Percentiles rank a stretch among this genome's conserved stretches.
Conservation (phyloP, 2,888 invertebrate genomes). For the Cyrtodaria siliqua region DNA sequence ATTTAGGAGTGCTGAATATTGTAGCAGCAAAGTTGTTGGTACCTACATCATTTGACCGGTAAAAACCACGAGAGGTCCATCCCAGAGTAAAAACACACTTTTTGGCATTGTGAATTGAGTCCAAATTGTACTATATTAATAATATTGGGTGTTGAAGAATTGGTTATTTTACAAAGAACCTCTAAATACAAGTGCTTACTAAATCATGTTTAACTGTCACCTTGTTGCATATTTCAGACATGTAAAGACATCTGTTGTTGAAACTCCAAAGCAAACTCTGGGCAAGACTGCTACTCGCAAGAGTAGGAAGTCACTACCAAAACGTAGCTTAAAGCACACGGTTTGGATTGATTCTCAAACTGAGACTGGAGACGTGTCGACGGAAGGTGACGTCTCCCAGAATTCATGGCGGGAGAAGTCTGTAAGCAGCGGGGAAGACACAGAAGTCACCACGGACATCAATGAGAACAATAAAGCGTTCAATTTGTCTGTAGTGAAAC, state of each 20-base stretch:
- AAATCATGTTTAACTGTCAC: too few relatives aligned
- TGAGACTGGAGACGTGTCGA: slow-evolving; percentile 18
- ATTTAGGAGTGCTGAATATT: too few relatives aligned
- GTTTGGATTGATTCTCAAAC: slow-evolving; percentile 21
- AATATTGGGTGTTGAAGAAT: too few relatives aligned
- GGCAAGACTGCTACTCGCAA: slow-evolving; percentile 7
- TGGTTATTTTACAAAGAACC: too few relatives aligned
- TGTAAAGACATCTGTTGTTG: background rate
- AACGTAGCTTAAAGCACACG: slow-evolving; percentile 38
- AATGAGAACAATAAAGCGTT: slow-evolving; percentile 10
- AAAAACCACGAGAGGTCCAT: too few relatives aligned
- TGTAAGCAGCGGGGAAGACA: slow-evolving; percentile 20
- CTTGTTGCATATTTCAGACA: too few relatives aligned
- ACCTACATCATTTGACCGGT: too few relatives aligned
- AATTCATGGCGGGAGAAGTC: slow-evolving; percentile 28
- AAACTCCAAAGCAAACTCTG: slow-evolving; percentile 6
- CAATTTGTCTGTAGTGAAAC: slow-evolving; percentile 49
- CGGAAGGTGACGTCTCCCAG: slow-evolving; percentile 2
- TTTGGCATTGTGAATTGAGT: too few relatives aligned
- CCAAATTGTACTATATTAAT: too few relatives aligned
- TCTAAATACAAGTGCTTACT: too few relatives aligned
- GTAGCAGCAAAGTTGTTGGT: too few relatives aligned
- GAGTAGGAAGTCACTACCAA: slow-evolving; percentile 53
- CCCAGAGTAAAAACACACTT: too few relatives aligned
- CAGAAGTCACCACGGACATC: background rate